Evolutionary conservation across 1,140 invertebrate species (phyloP), one percentile per base, ranked within the genome.

Genomic region (Drosophila serrata): DNA sequence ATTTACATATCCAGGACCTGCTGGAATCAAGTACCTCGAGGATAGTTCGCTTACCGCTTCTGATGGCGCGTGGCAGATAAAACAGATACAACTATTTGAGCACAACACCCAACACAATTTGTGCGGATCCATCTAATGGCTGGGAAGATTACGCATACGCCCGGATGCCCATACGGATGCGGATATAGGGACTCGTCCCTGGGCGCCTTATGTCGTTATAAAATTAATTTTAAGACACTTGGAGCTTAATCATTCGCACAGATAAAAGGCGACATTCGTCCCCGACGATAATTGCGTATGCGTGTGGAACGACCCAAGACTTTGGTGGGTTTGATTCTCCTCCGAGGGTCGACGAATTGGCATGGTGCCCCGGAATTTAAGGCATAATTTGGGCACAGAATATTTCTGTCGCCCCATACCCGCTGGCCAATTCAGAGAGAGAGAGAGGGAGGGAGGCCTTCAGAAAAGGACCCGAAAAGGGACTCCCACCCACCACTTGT

Each of bases 181-280:
- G 64, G 7, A 46, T 17, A 27, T 15, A 13, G 51, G 51, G 19
- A 43, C 13, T 57, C 67, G 59, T 49, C 35, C 60, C 60, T 42
- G 59, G 15, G 46, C 46, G 49, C 43, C 59, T 43, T 63, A 62
- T 73, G 40, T 59, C 68, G 69, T 86, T 85, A 90, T 88, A 79
- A 90, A 88, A 90, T 90, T 90, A 81, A 90, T 90, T 90, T 90
- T 63, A 81, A 84, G 82, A 90, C 81, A 90, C 77, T 90, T 72
- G 46, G 58, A 45, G 59, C 74, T 84, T 90, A 90, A 90, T 90
- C 85, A 90, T 90, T 90, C 67, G 78, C 74, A 79, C 86, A 84
- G 78, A 90, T 90, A 90, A 90, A 79, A 85, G 69, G 70, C 81
- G 78, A 90, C 86, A 90, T 70, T 90, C 90, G 77, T 88, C 81